Conservation (phyloP, 2,113 vertebrate species). For the Periophthalmodon schlosseri region DNA sequence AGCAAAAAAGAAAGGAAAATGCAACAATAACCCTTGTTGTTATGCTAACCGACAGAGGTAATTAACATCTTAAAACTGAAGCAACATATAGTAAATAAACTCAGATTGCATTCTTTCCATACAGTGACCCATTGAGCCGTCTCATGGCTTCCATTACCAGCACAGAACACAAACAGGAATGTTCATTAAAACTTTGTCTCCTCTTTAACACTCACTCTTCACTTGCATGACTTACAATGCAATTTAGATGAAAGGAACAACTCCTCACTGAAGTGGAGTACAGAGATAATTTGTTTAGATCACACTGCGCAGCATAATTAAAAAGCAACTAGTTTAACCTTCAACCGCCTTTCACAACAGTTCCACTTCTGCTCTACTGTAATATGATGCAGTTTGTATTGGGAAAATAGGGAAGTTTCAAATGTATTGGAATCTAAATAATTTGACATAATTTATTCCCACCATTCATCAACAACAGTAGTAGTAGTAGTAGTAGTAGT, state of each 20-base stretch:
- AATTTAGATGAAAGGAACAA: slow-evolving; percentile 43
- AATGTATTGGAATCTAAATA: not conserved
- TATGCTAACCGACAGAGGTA: not conserved
- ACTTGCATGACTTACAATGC: slow-evolving; percentile 25
- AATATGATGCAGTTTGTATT: not conserved
- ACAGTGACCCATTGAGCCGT: not conserved
- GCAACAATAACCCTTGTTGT: not conserved
- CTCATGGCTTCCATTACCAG: not conserved
- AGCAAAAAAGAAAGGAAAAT: not conserved
- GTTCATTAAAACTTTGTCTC: slow-evolving; percentile 3
- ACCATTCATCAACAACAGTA: not conserved
- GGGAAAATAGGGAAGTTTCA: not conserved
- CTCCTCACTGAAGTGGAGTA: slow-evolving; percentile 17
- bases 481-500: too few relatives aligned
- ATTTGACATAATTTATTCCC: not conserved
- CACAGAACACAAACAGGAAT: not conserved
- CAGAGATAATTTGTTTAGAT: slow-evolving; percentile 40
- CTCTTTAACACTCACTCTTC: not conserved
- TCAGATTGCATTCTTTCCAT: not conserved
- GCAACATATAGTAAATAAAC: not conserved
- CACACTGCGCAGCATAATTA: slow-evolving; percentile 9
- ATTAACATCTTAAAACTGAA: not conserved
- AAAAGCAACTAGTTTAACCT: slow-evolving; percentile 12
- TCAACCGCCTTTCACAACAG: not conserved
- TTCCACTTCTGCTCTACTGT: not conserved